phyloP scores from a whole-genome alignment of 2,797 vertebrate genomes.

The Danio albolineatus region DNA sequence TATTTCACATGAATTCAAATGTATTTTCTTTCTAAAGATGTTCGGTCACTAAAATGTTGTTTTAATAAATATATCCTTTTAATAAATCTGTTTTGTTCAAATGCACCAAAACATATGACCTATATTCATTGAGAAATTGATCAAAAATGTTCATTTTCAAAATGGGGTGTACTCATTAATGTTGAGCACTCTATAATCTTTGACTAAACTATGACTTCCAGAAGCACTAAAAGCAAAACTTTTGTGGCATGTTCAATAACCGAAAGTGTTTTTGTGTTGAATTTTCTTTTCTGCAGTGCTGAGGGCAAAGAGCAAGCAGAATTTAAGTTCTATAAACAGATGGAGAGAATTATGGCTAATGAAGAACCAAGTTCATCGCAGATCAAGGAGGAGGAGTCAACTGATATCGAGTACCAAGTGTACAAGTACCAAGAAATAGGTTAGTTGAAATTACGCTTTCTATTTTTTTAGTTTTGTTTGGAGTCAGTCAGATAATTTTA shows the following conservation, averaged over 20 bases:
- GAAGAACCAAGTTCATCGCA: slow-evolving; percentile 61
- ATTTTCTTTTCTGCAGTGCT: slow-evolving; percentile 58
- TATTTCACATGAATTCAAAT: too few species aligned
- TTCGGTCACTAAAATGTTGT: too few species aligned
- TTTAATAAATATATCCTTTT: too few species aligned
- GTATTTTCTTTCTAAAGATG: too few species aligned
- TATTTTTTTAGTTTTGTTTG: not conserved
- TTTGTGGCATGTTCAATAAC: not conserved
- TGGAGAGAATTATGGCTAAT: slow-evolving; percentile 72
- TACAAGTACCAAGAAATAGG: slow-evolving; percentile 68
- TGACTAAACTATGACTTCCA: not conserved
- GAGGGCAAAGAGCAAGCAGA: slow-evolving; percentile 68
- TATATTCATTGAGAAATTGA: too few species aligned
- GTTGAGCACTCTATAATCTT: too few species aligned
- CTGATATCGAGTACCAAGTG: slow-evolving; percentile 62
- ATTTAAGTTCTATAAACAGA: slow-evolving; percentile 78
- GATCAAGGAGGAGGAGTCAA: slow-evolving; percentile 60
- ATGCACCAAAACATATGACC: too few species aligned
- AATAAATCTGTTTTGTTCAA: too few species aligned
- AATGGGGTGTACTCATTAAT: too few species aligned
- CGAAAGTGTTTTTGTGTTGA: not conserved
- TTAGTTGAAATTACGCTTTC: slow-evolving; percentile 39
- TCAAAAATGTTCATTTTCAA: too few species aligned
- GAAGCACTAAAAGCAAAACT: not conserved
- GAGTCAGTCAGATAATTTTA: not conserved